Base-by-base conservation (phyloP, 2,113 vertebrate species). In the Cavia porcellus region DNA sequence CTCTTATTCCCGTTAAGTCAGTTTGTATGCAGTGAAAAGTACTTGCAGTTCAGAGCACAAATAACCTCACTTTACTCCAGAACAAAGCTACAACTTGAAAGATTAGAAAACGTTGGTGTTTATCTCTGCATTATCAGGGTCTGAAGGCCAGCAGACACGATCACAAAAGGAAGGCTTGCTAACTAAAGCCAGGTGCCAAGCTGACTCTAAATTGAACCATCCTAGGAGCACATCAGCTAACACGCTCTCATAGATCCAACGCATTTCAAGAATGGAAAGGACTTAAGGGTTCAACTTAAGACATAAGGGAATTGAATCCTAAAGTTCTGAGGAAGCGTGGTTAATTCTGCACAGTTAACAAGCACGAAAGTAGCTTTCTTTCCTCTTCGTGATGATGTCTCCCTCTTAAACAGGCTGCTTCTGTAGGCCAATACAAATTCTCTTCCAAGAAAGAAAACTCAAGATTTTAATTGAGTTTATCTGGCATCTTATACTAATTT, bases 1-100 rank as follows among this genome's bases (percentile, higher is more conserved):
- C 92, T 96, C 92, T 93, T 93, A 88, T 62, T 95, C 95, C 95
- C 62, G 52, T 77, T 87, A 95, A 96, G 93, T 45, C 79, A 92
- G 68, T 96, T 92, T 95, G 75, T 92, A 82, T 50, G 62, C 61
- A 70, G 80, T 93, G 89, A 96, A 83, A 96, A 93, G 93, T 91
- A 87, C 64, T 92, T 22, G 25, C 25, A 30, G 74, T 57, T 94
- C 74, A 45, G 64, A 79, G 79, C 24, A 82, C 70, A 97, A 87
- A 95, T 86, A 85, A 24, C 47, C 45, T 80, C 22, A 35, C 10
- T 87, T 96, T 32, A 81, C 45, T 93, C 32, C 45, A 86, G 25
- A 88, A 17, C 75, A 88, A 96, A 94, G 64, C 28, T 2, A 42
- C 10, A 22, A 42, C 55, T 91, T 17, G 28, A 85, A 61, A 86